phyloP scores from a whole-genome alignment of 2,113 vertebrate genomes.

The Boulengeromyrus knoepffleri region DNA sequence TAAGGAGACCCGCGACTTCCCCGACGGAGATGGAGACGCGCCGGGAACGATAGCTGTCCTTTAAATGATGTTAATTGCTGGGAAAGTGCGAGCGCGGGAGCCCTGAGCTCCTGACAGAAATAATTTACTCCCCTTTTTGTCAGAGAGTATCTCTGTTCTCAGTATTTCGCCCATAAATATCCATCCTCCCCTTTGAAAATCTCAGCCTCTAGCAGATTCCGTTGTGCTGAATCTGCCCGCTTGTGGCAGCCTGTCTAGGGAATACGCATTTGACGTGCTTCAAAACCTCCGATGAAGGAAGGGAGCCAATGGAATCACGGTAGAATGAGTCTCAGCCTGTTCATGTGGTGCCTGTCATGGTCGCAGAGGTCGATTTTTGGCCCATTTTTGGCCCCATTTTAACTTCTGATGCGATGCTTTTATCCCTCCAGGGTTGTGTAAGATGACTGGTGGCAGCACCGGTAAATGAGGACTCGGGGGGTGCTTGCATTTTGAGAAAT shows the following conservation, averaged over 20 bases:
- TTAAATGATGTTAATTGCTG: conserved; percentile 1
- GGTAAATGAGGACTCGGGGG: neutral
- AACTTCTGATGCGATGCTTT: neutral
- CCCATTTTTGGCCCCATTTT: neutral
- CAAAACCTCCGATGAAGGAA: neutral
- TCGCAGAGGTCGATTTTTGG: neutral
- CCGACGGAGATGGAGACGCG: neutral
- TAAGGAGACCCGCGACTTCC: neutral
- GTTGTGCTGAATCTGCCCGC: neutral
- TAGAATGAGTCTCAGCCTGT: neutral
- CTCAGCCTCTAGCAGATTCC: neutral
- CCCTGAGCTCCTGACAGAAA: neutral
- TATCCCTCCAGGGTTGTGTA: neutral
- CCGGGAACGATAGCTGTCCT: neutral
- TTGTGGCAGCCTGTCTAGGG: neutral
- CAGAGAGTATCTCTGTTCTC: neutral
- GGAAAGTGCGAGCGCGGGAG: neutral
- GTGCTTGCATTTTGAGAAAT: neutral
- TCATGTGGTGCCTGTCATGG: neutral
- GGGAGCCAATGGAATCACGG: neutral
- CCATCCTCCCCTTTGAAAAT: neutral
- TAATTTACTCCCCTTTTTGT: neutral
- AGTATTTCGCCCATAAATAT: neutral
- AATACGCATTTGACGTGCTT: neutral
- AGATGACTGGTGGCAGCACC: neutral